Percentiles rank a stretch among this genome's conserved stretches.
These are phyloP conservation scores for Zaprionus taronus DNA, from an alignment of 1,140 invertebrate species.

Conservation along the genomic window DNA sequence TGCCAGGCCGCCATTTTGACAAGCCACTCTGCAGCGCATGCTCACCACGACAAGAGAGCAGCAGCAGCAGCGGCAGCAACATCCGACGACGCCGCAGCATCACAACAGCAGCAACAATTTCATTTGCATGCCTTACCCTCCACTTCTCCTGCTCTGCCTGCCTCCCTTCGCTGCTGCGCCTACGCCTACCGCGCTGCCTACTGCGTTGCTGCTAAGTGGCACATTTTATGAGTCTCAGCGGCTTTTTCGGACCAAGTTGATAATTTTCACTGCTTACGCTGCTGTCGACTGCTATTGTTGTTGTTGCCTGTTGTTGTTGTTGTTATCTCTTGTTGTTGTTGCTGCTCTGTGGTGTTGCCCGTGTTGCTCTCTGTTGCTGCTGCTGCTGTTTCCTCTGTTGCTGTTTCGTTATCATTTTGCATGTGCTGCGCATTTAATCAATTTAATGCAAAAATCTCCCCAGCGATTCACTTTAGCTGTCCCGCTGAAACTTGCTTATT, in stretches of 20 bases:
- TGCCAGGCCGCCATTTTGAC: slow-evolving; percentile 73
- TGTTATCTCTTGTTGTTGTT: slow-evolving; percentile 10
- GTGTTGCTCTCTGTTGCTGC: neutral
- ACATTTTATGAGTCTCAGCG: slow-evolving; percentile 81
- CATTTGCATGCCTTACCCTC: slow-evolving; percentile 34
- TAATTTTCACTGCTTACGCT: slow-evolving; percentile 63
- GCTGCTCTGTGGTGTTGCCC: slow-evolving; percentile 13
- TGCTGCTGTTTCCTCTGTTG: slow-evolving; percentile 9
- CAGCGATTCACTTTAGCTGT: slow-evolving; percentile 57
- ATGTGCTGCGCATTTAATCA: slow-evolving; percentile 76
- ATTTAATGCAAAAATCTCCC: slow-evolving; percentile 82
- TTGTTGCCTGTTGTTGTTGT: slow-evolving; percentile 35
- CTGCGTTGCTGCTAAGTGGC: slow-evolving; percentile 74
- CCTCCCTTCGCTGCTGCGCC: neutral
- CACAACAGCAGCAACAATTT: slow-evolving; percentile 50
- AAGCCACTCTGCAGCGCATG: slow-evolving; percentile 57
- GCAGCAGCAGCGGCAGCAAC: slow-evolving; percentile 51
- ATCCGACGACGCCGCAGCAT: slow-evolving; percentile 3
- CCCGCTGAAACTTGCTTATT: slow-evolving; percentile 77
- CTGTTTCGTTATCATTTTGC: slow-evolving; percentile 45
- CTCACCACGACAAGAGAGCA: slow-evolving; percentile 73
- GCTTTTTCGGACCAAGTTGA: slow-evolving; percentile 75
- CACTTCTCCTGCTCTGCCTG: neutral
- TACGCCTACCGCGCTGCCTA: slow-evolving; percentile 2
- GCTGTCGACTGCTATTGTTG: neutral